Evolutionary conservation across 2,797 vertebrate species (phyloP), one percentile per base, ranked within the genome.

Genomic region (Apogon talboti): DNA sequence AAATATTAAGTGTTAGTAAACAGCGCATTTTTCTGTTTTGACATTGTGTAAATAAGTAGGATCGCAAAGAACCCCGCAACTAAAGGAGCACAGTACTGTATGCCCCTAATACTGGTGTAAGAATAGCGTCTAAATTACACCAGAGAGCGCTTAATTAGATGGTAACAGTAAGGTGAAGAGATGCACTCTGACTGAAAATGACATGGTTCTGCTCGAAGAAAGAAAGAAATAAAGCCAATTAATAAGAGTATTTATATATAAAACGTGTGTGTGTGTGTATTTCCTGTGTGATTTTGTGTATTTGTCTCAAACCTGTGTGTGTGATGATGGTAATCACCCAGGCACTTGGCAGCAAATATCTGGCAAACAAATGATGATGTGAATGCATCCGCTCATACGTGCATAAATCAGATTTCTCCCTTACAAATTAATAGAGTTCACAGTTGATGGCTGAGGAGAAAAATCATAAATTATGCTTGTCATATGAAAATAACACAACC

Each of bases 301-400:
- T 57, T 35, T 46, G 45, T 64, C 18, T 47, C 61, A 52, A 57
- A 28, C 54, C 42, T 79, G 71, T 61, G 68, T 3, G 6, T 65
- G 66, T 49, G 48, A 66, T 71, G 73, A 77, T 33, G 75, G 83
- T 78, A 73, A 84, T 89, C 86, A 87, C 77, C 81, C 69, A 62
- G 67, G 66, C 74, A 83, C 81, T 53, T 88, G 89, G 79, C 82
- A 89, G 88, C 82, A 87, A 89, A 92, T 90, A 91, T 88, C 84
- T 75, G 71, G 72, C 76, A 76, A 84, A 91, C 83, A 90, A 89
- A 93, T 91, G 81, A 89, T 85, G 78, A 92, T 88, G 86, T 86
- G 85, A 80, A 86, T 76, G 81, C 79, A 89, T 66, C 62, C 84
- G 49, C 68, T 83, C 85, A 82, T 81, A 82, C 73, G 81, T 69